phyloP scores from a whole-genome alignment of 1,140 invertebrate genomes.

The Drosophila pectinifera region DNA sequence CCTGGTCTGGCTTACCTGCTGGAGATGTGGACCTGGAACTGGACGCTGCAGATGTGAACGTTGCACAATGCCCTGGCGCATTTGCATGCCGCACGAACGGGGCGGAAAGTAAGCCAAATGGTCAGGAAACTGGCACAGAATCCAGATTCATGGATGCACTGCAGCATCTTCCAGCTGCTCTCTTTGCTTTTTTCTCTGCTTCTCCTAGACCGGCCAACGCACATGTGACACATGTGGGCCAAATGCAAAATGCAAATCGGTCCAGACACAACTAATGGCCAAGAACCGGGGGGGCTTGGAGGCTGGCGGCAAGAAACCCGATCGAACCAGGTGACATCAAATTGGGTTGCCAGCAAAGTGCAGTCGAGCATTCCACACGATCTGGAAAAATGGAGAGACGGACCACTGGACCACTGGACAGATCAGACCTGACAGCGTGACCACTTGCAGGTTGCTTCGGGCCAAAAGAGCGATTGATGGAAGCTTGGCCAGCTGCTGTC shows the following conservation, averaged over 20 bases:
- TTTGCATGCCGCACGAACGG: slow-evolving; percentile 68
- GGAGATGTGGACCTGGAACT: slow-evolving; percentile 21
- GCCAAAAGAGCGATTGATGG: slow-evolving; percentile 20
- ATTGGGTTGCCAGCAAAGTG: slow-evolving; percentile 49
- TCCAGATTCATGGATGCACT: slow-evolving; percentile 33
- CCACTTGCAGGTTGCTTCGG: slow-evolving; percentile 13
- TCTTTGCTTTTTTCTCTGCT: slow-evolving; percentile 2
- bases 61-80: slow-evolving; percentile 54
- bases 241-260: slow-evolving; percentile 59
- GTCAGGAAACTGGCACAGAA: slow-evolving; percentile 68
- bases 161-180: too few relatives aligned
- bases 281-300: neutral
- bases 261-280: slow-evolving; percentile 13
- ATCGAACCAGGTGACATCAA: slow-evolving; percentile 26
- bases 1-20: slow-evolving; percentile 27
- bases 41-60: slow-evolving; percentile 31
- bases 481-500: too few relatives aligned
- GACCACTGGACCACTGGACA: slow-evolving; percentile 1
- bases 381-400: slow-evolving; percentile 17
- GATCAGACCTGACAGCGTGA: slow-evolving; percentile 9
- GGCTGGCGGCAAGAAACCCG: slow-evolving; percentile 5
- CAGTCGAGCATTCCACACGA: slow-evolving; percentile 45
- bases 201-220: slow-evolving; percentile 42
- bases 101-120: slow-evolving; percentile 70
- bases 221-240: slow-evolving; percentile 74